Evolutionary conservation across 2,113 vertebrate genomes (phyloP), one percentile per base, ranked within the genome.

Genomic region (Regulus satrapa): DNA sequence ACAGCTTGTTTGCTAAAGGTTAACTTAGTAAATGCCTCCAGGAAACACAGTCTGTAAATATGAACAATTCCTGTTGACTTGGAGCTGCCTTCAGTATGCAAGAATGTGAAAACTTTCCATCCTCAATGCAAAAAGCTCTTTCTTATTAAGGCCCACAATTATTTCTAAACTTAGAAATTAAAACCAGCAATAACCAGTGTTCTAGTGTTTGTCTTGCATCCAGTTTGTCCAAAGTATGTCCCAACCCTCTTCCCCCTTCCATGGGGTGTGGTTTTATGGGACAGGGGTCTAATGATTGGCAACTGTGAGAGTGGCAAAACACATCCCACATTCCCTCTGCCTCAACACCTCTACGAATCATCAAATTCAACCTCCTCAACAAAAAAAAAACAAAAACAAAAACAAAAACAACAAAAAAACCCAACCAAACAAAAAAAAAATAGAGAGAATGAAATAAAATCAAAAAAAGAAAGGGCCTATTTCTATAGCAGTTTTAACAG

Each of bases 111-210:
- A 88, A 73, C 54, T 82, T 95, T 90, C 82, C 88, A 93, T 32
- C 32, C 46, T 54, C 59, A 46, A 29, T 11, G 63, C 26, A 77
- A 51, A 93, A 90, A 58, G 9, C 9, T 32, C 34, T 38, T 21
- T 78, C 40, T 76, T 26, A 49, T 69, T 80, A 66, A 88, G 91
- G 63, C 46, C 64, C 34, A 58, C 58, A 40, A 83, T 92, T 93
- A 86, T 66, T 76, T 88, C 85, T 85, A 96, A 95, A 95, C 29
- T 92, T 80, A 77, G 79, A 85, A 95, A 88, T 43, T 9, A 82
- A 69, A 92, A 52, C 1, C 49, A 77, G 74, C 49, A 92, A 52
- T 41, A 48, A 49, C 26, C 25, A 85, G 14, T 16, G 24, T 61
- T 69, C 36, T 73, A 25, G 36, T 61, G 21, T 48, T 76, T 0